phyloP scores from a whole-genome alignment of 2,797 vertebrate species.

The Allobates femoralis region DNA sequence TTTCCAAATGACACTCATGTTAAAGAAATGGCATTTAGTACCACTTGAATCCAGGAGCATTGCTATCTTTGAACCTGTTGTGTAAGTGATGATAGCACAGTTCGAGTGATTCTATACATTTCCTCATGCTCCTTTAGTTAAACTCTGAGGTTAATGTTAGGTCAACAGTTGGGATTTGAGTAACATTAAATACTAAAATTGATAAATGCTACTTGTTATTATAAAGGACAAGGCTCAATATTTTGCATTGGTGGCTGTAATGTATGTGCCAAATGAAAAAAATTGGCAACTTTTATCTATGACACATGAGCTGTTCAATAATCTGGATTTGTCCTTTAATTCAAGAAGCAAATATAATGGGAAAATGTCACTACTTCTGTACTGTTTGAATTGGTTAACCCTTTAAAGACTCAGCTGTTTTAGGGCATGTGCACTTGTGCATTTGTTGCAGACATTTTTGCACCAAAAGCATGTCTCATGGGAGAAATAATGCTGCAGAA shows the following conservation, averaged over 20 bases:
- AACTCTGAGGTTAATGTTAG: conserved; percentile 10
- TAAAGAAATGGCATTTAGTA: conserved; percentile 24
- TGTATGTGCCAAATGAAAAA: not conserved
- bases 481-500: too few relatives aligned
- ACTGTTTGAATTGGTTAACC: not conserved
- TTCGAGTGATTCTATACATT: not conserved
- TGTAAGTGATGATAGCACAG: conserved; percentile 4
- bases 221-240: not conserved
- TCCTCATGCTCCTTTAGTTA: not conserved
- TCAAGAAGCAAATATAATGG: not conserved
- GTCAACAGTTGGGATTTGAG: conserved; percentile 29
- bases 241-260: not conserved
- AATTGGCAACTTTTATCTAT: too few relatives aligned
- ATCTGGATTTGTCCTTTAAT: not conserved
- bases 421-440: too few relatives aligned
- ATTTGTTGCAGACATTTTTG: too few relatives aligned
- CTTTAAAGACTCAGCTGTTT: too few relatives aligned
- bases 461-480: too few relatives aligned
- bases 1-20: conserved; percentile 24
- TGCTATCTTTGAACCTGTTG: conserved; percentile 8
- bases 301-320: too few relatives aligned
- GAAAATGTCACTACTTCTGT: too few relatives aligned
- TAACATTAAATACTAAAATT: not conserved
- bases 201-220: not conserved
- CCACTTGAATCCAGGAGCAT: conserved; percentile 5